Evolutionary conservation across 2,888 invertebrate species (phyloP), one percentile per base, ranked within the genome.

Genomic region (Metellina segmentata): DNA sequence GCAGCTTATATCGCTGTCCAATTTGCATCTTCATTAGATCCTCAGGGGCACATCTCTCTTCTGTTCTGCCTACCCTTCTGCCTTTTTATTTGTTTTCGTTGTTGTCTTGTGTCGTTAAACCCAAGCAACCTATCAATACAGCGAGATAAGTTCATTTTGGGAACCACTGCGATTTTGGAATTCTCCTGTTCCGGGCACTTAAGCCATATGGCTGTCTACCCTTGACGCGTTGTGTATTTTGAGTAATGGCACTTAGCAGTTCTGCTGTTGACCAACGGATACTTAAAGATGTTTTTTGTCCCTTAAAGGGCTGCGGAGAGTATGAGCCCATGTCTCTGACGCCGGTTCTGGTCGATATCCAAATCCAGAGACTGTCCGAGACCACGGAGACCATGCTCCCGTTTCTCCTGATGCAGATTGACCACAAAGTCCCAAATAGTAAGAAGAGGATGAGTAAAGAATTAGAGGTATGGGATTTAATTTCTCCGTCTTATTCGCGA

Each of bases 371-470:
- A 94, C 96, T 99, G 82, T 97, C 98, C 0, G 96, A 97, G 81
- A 97, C 98, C 0, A 98, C 98, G 0, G 97, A 97, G 94, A 96
- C 96, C 94, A 96, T 99, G 88, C 97, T 97, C 93, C 96, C 97
- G 81, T 87, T 81, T 49, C 87, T 91, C 53, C 98, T 98, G 8
- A 61, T 87, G 79, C 97, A 97, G 93, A 96, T 98, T 93, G 98
- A 98, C 94, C 98, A 98, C 6, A 97, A 98, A 88, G 92, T 89
- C 94, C 97, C 95, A 77, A 98, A 98, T 94, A 97, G 97, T 92
- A 98, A 98, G 95, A 88, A 91, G 90, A 96, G 96, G 94, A 97
- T 98, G 95, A 98, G 97, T 94, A 97, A 97, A 94, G 98, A 98
- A 94, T 95, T 99, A 94, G 98, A 98, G 96, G 97, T 96, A 94